A percentile compares a stretch with the other conserved stretches of the same genome.
phyloP scores from a whole-genome alignment of 1,140 invertebrate species.

The Scaptomyza pallida region DNA sequence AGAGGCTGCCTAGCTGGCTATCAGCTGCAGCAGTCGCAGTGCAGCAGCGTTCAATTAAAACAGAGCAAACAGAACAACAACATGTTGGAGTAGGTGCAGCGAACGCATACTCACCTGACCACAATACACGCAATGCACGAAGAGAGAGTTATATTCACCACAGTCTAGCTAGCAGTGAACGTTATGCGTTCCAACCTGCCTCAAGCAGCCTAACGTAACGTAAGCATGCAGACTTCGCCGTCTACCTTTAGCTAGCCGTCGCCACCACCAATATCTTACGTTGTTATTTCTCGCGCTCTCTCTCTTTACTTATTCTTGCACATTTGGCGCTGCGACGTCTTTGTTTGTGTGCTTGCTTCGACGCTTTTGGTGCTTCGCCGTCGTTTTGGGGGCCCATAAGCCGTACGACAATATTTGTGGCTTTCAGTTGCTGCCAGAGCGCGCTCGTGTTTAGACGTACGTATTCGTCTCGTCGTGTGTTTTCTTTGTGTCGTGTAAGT shows the following conservation, averaged over 20 bases:
- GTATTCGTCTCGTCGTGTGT: constrained; percentile 5
- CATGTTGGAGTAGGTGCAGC: constrained; percentile 58
- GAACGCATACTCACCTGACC: constrained; percentile 63
- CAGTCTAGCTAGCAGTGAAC: constrained; percentile 21
- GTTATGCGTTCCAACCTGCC: constrained; percentile 57
- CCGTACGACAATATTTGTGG: constrained; percentile 58
- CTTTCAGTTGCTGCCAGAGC: constrained; percentile 65
- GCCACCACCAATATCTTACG: constrained; percentile 17
- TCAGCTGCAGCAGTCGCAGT: constrained; percentile 35
- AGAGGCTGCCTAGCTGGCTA: constrained; percentile 37
- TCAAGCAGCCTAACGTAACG: constrained; percentile 51
- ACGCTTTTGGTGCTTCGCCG: constrained; percentile 46
- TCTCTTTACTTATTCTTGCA: constrained; percentile 35
- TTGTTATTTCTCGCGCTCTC: constrained; percentile 27
- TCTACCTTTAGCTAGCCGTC: background rate
- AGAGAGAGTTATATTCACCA: constrained; percentile 47
- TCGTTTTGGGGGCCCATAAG: constrained; percentile 27
- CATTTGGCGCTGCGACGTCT: constrained; percentile 27
- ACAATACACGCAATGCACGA: constrained; percentile 30
- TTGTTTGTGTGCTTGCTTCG: constrained; percentile 17
- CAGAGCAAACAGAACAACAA: constrained; percentile 42
- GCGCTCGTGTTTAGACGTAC: constrained; percentile 61
- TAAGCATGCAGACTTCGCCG: background rate
- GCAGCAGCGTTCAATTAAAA: constrained; percentile 62
- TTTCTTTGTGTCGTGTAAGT: constrained; percentile 3